Evolutionary conservation across 2,888 invertebrate species (phyloP), one percentile per base, ranked within the genome.

Genomic region (Miltochrista miniata): DNA sequence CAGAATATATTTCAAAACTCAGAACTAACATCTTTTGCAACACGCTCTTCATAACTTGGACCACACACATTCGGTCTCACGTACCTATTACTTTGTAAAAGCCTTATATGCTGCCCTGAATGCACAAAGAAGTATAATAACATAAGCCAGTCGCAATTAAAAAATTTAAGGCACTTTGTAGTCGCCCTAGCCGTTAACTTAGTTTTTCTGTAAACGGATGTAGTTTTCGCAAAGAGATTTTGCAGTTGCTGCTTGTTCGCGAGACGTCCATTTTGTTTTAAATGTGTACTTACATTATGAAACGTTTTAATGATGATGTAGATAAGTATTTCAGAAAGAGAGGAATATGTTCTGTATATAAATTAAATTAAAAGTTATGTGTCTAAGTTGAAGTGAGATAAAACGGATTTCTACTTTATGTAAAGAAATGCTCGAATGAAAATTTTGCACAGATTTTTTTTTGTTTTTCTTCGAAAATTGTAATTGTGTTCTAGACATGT

Each of bases 81-180:
- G 62, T 68, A 77, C 18, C 2, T 24, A 24, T 83, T 79, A 79
- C 78, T 72, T 59, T 56, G 80, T 66, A 81, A 81, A 82, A 75
- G 72, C 79, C 2, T 80, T 75, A 79, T 79, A 81, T 82, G 82
- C 79, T 75, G 79, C 81, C 76, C 80, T 83, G 82, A 84, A 90
- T 85, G 84, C 87, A 90, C 90, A 90, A 90, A 90, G 87, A 81
- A 80, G 83, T 74, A 87, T 86, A 88, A 89, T 89, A 88, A 89
- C 83, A 87, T 83, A 85, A 84, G 81, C 82, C 85, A 78, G 80
- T 72, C 67, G 90, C 89, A 91, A 90, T 91, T 90, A 91, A 91
- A 91, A 89, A 87, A 88, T 85, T 90, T 88, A 84, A 90, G 90
- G 89, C 89, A 90, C 89, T 90, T 89, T 90, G 85, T 85, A 68